Conservation (phyloP, 1,140 invertebrate genomes). For the Popillia japonica region DNA sequence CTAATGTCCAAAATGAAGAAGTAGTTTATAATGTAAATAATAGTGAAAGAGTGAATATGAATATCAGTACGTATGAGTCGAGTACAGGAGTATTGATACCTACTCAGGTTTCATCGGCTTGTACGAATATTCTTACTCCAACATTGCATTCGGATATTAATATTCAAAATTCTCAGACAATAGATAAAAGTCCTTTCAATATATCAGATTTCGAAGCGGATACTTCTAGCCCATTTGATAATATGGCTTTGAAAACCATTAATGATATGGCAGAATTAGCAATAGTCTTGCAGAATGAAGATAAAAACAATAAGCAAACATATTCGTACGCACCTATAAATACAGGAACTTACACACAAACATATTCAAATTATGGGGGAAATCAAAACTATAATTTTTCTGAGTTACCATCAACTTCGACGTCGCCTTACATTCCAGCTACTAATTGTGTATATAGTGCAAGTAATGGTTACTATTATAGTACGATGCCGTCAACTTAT, state of each 20-base stretch:
- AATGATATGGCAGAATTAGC: conserved; percentile 89
- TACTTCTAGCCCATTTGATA: conserved; percentile 89
- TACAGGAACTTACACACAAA: conserved; percentile 34
- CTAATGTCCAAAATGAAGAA: conserved; percentile 17
- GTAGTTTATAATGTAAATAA: conserved; percentile 36
- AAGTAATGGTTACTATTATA: conserved; percentile 37
- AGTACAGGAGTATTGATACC: conserved; percentile 51
- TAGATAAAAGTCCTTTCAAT: conserved; percentile 56
- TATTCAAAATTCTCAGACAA: conserved; percentile 42
- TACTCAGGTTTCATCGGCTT: conserved; percentile 46
- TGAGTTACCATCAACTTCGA: conserved; percentile 17
- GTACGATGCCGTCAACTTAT: conserved; percentile 25
- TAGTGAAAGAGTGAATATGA: conserved; percentile 43
- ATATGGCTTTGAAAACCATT: conserved; percentile 88
- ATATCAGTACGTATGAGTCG: conserved; percentile 42
- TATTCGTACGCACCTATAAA: conserved; percentile 41
- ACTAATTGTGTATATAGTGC: conserved; percentile 31
- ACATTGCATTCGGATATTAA: conserved; percentile 47
- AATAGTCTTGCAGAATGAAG: conserved; percentile 67
- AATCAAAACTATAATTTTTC: conserved; percentile 40
- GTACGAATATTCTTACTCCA: conserved; percentile 55
- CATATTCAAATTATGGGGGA: conserved; percentile 39
- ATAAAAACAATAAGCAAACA: conserved; percentile 31
- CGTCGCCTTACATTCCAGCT: conserved; percentile 8
- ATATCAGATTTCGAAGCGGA: conserved; percentile 83